These are phyloP conservation scores for Agrotis clavis DNA, from an alignment of 2,888 invertebrate genomes.

Conservation along the genomic window DNA sequence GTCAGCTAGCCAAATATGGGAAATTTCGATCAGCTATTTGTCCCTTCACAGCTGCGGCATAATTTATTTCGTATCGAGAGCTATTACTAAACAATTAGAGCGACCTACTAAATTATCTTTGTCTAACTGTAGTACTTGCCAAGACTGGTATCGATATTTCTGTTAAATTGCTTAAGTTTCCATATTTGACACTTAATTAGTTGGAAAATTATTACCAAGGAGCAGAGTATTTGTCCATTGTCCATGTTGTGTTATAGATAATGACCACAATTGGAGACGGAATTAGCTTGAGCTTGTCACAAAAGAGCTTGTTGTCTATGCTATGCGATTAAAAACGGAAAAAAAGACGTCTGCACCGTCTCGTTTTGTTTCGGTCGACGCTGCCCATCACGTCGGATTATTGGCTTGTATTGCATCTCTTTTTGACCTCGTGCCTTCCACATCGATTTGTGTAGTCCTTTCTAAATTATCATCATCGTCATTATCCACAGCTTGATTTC, in stretches of 20 bases:
- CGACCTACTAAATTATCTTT: conserved; percentile 48
- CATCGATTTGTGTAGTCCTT: no score
- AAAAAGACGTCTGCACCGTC: no score
- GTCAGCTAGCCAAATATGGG: conserved; percentile 25
- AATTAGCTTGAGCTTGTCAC: no score
- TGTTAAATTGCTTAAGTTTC: conserved; percentile 13
- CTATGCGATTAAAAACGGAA: no score
- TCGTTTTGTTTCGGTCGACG: no score
- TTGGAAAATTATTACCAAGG: not conserved
- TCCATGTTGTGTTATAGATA: not conserved
- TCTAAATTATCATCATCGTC: no score
- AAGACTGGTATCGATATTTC: conserved; percentile 14
- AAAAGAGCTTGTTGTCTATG: no score
- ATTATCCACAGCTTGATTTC: no score
- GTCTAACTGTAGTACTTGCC: conserved; percentile 32
- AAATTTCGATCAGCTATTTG: conserved; percentile 29
- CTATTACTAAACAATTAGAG: conserved; percentile 59
- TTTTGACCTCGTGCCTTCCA: no score
- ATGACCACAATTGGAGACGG: no score
- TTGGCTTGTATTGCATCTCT: no score
- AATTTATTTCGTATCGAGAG: conserved; percentile 43
- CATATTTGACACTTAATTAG: conserved; percentile 19
- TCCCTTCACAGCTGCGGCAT: conserved; percentile 43
- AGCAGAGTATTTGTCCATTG: not conserved
- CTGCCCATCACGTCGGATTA: no score